A percentile compares a stretch with the other conserved stretches of the same genome.
Conservation (phyloP, 2,113 vertebrate genomes). For the Spea multiplicata region DNA sequence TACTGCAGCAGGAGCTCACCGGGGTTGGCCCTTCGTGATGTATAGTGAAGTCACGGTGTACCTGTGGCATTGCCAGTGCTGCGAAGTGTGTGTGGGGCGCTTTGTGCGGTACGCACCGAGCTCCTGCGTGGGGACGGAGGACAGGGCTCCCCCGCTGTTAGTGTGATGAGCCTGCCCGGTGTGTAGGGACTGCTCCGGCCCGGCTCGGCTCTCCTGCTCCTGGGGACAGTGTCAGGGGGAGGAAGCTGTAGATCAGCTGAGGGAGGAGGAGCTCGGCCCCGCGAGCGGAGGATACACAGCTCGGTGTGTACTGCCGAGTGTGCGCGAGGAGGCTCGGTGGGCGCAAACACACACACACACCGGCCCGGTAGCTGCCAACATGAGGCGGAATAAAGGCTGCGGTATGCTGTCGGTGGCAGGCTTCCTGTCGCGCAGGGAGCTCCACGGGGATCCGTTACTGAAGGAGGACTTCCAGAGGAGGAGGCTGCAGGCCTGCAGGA, state of each 20-base stretch:
- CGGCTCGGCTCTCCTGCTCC: not conserved
- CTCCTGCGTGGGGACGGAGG: not conserved
- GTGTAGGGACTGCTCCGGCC: not conserved
- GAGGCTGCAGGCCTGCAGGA: constrained; percentile 86
- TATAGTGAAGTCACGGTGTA: not conserved
- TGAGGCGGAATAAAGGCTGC: constrained; percentile 80
- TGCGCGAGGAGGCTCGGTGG: constrained; percentile 54
- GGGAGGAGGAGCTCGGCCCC: constrained; percentile 24
- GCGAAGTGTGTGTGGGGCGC: not conserved
- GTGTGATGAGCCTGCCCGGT: not conserved
- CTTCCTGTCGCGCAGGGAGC: constrained; percentile 89
- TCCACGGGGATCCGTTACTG: constrained; percentile 84
- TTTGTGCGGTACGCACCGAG: not conserved
- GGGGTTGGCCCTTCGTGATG: too few relatives aligned
- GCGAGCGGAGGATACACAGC: constrained; percentile 34
- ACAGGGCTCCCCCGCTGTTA: not conserved
- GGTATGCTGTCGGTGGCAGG: constrained; percentile 91
- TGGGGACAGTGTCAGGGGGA: constrained; percentile 29
- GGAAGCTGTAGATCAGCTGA: constrained; percentile 46
- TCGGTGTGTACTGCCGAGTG: constrained; percentile 30
- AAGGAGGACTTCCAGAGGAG: constrained; percentile 93
- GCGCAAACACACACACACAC: constrained; percentile 43
- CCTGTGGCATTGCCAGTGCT: not conserved
- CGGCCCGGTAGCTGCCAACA: constrained; percentile 57
- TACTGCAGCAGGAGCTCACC: too few relatives aligned